Base-by-base conservation (phyloP, 2,888 invertebrate species). In the Coelopa pilipes region DNA sequence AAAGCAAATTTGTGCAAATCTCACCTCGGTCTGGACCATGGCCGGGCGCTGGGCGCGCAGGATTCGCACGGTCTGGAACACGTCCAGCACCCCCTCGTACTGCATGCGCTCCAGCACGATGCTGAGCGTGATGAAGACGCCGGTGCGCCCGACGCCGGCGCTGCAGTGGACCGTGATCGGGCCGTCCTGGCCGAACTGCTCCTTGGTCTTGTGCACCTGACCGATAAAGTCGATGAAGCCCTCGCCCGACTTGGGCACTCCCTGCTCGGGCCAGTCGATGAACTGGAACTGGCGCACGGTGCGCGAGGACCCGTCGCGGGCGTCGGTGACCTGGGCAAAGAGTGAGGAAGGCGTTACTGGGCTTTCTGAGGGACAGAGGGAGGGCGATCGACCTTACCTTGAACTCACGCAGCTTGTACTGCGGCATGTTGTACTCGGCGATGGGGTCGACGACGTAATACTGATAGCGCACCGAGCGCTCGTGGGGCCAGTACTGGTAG, bases 191-290 rank as follows among this genome's bases (percentile, higher is more conserved):
- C 99, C 99, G 87, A 99, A 99, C 88, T 99, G 99, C 85, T 98
- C 98, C 89, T 99, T 99, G 70, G 99, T 99, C 89, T 99, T 99
- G 89, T 99, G 99, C 67, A 99, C 98, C 88, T 99, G 99, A 10
- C 98, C 98, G 80, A 99, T 96, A 89, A 99, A 99, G 89, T 99
- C 99, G 80, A 99, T 98, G 89, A 99, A 99, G 57, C 97, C 97
- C 86, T 99, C 99, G 0, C 98, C 98, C 57, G 96, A 96, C 87
- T 98, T 98, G 11, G 99, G 99, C 50, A 98, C 98, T 34, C 98
- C 96, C 86, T 95, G 97, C 85, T 94, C 99, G 0, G 97, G 97
- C 97, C 97, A 97, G 87, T 97, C 97, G 75, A 95, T 96, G 88
- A 97, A 97, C 85, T 97, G 98, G 90, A 98, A 98, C 88, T 98